Evolutionary conservation across 2,888 invertebrate species (phyloP).

Genomic region (Metalampra italica): DNA sequence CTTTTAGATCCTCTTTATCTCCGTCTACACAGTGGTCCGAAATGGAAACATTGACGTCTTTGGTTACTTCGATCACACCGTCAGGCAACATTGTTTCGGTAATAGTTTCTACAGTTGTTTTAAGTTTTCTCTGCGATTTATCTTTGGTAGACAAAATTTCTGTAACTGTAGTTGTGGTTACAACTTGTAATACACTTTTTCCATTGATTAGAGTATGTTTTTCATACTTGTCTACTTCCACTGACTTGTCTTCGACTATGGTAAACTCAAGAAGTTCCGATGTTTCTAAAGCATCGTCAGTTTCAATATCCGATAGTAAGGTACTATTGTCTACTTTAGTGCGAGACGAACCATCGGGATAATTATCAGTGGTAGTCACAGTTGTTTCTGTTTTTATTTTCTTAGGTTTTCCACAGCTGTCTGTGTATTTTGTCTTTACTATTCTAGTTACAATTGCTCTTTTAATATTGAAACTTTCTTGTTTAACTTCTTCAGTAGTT

Average conservation of each 20-base stretch:
- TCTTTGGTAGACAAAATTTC: constrained; percentile 52
- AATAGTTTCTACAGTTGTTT: constrained; percentile 57
- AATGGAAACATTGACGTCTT: constrained; percentile 61
- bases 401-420: constrained; percentile 39
- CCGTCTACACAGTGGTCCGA: constrained; percentile 42
- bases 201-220: constrained; percentile 48
- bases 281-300: constrained; percentile 31
- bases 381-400: constrained; percentile 61
- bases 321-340: constrained; percentile 62
- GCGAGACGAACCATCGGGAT: constrained; percentile 65
- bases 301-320: constrained; percentile 51
- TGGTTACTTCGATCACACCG: constrained; percentile 61
- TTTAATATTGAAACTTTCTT: constrained; percentile 43
- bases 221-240: constrained; percentile 49
- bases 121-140: constrained; percentile 53
- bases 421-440: constrained; percentile 55
- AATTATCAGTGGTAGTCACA: constrained; percentile 60
- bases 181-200: constrained; percentile 49
- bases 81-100: constrained; percentile 58
- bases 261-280: constrained; percentile 49
- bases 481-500: constrained; percentile 52
- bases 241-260: constrained; percentile 45
- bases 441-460: constrained; percentile 53
- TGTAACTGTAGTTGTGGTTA: constrained; percentile 58
- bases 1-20: constrained; percentile 21